phyloP scores from a whole-genome alignment of 2,888 invertebrate species.

The Pterostichus niger region DNA sequence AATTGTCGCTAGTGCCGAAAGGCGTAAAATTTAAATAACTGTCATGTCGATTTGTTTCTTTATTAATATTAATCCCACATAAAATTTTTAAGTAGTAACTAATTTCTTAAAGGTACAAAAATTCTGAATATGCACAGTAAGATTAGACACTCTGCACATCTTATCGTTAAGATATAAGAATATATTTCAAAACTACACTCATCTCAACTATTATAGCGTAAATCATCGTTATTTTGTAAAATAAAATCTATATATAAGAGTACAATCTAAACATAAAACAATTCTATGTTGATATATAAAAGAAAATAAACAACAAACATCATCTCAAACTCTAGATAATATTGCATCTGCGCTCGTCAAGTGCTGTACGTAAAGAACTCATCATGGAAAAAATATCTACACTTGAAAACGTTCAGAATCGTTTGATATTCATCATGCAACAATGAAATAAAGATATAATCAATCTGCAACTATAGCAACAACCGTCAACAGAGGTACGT shows the following conservation, averaged over 20 bases:
- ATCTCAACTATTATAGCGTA: background rate
- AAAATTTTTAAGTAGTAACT: slow-evolving; percentile 51
- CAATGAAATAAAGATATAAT: too few species aligned
- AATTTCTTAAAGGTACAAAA: slow-evolving; percentile 60
- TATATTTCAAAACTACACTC: slow-evolving; percentile 64
- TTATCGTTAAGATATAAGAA: slow-evolving; percentile 62
- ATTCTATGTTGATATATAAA: background rate
- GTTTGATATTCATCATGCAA: too few species aligned
- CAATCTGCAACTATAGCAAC: too few species aligned
- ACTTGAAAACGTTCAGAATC: too few species aligned
- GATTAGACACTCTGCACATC: background rate
- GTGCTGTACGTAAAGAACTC: background rate
- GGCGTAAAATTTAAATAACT: too few species aligned
- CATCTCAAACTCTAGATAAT: slow-evolving; percentile 21
- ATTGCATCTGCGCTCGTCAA: slow-evolving; percentile 15
- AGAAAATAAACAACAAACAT: slow-evolving; percentile 47
- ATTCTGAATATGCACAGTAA: slow-evolving; percentile 2
- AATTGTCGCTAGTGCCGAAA: too few species aligned
- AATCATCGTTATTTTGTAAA: slow-evolving; percentile 1
- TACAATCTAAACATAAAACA: background rate
- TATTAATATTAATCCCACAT: slow-evolving; percentile 51
- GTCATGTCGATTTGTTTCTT: background rate
- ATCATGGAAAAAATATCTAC: too few species aligned
- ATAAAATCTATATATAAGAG: slow-evolving; percentile 9
- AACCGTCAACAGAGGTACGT: too few species aligned